Evolutionary conservation across 2,113 vertebrate species (phyloP).

Genomic region (Setophaga kirtlandii): DNA sequence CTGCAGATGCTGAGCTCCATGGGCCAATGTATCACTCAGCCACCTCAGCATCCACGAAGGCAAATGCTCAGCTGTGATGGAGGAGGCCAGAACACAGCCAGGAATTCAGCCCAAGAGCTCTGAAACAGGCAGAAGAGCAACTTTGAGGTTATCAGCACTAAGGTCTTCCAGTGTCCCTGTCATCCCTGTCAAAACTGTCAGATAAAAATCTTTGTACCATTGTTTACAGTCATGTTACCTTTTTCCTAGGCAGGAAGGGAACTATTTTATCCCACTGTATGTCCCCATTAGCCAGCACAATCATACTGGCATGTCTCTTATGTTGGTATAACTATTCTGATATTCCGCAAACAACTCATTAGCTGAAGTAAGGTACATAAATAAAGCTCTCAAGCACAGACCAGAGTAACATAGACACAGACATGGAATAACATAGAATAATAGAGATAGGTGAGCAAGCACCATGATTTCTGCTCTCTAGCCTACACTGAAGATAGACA

Average conservation of each 20-base stretch:
- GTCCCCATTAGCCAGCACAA: background rate
- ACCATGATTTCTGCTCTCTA: background rate
- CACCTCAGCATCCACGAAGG: background rate
- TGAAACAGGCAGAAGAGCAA: background rate
- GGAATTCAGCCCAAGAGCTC: accelerated
- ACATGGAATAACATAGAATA: background rate
- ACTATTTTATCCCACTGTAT: background rate
- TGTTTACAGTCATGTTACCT: background rate
- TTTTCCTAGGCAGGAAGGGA: background rate
- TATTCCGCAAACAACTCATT: background rate
- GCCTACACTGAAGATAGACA: background rate
- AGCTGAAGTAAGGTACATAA: background rate
- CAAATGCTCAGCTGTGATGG: background rate
- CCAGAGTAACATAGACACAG: background rate
- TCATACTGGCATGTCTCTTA: background rate
- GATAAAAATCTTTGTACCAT: background rate
- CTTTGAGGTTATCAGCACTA: background rate
- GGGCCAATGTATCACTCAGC: background rate
- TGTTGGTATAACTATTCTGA: background rate
- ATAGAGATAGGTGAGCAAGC: background rate
- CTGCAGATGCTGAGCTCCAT: background rate
- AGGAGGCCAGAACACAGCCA: background rate
- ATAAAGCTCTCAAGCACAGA: background rate
- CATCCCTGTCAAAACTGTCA: background rate
- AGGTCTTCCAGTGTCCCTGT: background rate